These are phyloP conservation scores for Epinephelus fuscoguttatus DNA, from an alignment of 2,113 vertebrate genomes.

Conservation along the genomic window DNA sequence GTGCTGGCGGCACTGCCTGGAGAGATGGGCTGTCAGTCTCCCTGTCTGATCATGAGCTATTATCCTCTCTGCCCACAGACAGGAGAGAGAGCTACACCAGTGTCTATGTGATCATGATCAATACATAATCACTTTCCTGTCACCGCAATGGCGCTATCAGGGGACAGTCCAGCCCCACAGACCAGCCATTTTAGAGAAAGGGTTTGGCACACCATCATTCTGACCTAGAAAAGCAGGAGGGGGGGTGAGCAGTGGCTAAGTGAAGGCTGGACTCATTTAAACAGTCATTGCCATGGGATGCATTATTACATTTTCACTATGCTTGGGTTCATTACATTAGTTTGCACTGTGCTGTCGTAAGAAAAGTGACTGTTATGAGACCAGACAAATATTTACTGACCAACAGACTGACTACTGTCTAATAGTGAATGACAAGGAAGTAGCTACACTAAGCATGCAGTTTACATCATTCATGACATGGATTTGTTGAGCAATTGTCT, in stretches of 20 bases:
- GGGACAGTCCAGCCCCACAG: slow-evolving; percentile 52
- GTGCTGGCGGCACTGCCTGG: slow-evolving; percentile 62
- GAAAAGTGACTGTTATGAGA: slow-evolving; percentile 17
- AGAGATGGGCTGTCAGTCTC: slow-evolving; percentile 72
- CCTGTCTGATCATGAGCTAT: slow-evolving; percentile 78
- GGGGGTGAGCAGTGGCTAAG: slow-evolving; percentile 11
- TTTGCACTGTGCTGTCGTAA: slow-evolving; percentile 7
- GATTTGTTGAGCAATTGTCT: neutral
- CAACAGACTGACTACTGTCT: neutral
- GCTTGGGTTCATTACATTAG: slow-evolving; percentile 45
- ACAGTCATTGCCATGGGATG: slow-evolving; percentile 38
- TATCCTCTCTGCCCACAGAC: slow-evolving; percentile 73
- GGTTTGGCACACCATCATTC: slow-evolving; percentile 56
- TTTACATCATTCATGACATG: neutral
- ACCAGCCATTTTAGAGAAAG: slow-evolving; percentile 68
- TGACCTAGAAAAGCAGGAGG: slow-evolving; percentile 72
- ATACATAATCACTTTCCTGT: slow-evolving; percentile 82
- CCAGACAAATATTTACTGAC: slow-evolving; percentile 30
- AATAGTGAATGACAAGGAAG: neutral
- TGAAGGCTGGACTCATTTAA: slow-evolving; percentile 48
- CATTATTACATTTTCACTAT: slow-evolving; percentile 42
- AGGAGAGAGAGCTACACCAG: slow-evolving; percentile 66
- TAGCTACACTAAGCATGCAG: neutral
- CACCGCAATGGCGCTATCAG: slow-evolving; percentile 65
- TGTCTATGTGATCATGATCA: slow-evolving; percentile 80